These are phyloP conservation scores for Seira sanloemensis DNA, from an alignment of 2,888 invertebrate genomes.

Conservation along the genomic window DNA sequence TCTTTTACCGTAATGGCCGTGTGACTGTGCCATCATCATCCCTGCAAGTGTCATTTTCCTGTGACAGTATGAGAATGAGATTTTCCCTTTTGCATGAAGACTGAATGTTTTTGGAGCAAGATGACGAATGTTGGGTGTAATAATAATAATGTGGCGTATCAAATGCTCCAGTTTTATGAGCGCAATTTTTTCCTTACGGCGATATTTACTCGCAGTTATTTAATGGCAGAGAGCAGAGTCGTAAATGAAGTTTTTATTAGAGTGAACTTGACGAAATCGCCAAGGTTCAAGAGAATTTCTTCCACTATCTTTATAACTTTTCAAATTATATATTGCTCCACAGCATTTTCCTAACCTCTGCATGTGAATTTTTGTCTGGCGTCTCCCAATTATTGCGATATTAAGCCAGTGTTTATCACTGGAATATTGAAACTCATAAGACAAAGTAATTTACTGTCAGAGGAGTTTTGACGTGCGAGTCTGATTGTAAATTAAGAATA, in stretches of 20 bases:
- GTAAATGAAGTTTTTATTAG: background rate
- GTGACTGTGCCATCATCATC: constrained; percentile 8
- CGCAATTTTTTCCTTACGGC: background rate
- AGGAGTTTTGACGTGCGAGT: background rate
- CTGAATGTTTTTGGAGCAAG: background rate
- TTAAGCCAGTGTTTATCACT: background rate
- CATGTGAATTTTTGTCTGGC: background rate
- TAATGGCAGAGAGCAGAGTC: too few relatives aligned
- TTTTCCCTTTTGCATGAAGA: constrained; percentile 13
- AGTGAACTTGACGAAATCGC: too few relatives aligned
- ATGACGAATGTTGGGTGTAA: background rate
- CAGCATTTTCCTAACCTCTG: too few relatives aligned
- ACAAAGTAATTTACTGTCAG: constrained; percentile 2
- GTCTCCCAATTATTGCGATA: background rate
- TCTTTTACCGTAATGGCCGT: constrained; percentile 2
- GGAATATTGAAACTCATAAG: background rate
- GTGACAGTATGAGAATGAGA: constrained; percentile 48
- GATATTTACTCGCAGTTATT: too few relatives aligned
- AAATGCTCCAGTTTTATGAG: background rate
- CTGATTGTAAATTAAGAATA: background rate
- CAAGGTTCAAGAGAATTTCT: too few relatives aligned
- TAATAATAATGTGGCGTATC: background rate
- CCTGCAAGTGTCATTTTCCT: constrained; percentile 44
- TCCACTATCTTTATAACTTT: too few relatives aligned
- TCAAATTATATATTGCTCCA: too few relatives aligned